Base-by-base conservation (phyloP, 1,140 invertebrate species). In the Aphaenogaster rudis region DNA sequence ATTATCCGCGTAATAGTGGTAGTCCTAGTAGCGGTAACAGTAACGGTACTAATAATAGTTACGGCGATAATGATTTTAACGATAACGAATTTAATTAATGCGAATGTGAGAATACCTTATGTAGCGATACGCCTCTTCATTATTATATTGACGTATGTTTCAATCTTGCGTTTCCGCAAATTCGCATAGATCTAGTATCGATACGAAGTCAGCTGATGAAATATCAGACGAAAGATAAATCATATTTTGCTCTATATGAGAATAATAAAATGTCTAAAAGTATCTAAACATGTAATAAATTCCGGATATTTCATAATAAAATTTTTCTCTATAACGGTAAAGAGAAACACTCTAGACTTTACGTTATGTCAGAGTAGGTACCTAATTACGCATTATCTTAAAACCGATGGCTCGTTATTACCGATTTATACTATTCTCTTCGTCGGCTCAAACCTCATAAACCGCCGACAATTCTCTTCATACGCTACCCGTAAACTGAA, bases 1-100 rank as follows among this genome's bases (percentile, higher is more conserved):
- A 90, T 90, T 87, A 86, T 89, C 80, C 80, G 67, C 67, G 86
- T 90, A 90, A 89, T 82, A 90, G 86, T 90, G 88, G 88, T 80
- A 79, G 88, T 90, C 66, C 59, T 89, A 87, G 76, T 81, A 90
- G 88, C 88, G 88, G 69, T 86, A 90, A 90, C 63, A 82, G 67
- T 82, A 74, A 82, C 80, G 80, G 80, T 74, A 82, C 52, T 82
- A 82, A 82, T 74, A 89, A 90, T 89, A 90, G 88, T 82, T 82
- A 90, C 69, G 77, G 17, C n/a, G 76, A 63, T 82, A 84, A 76
- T 76, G 42, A 84, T 84, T 84, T 84, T 76, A 50, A 63, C 33
- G 69, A 84, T 84, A 84, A 84, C 54, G 69, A 84, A 76, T 84
- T 84, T 61, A 74, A 84, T 84, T 84, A 84, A 74, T 57, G 54